A percentile compares a stretch with the other conserved stretches of the same genome.
These are phyloP conservation scores for Phragmatobia fuliginosa DNA, from an alignment of 2,888 invertebrate species.

Conservation along the genomic window DNA sequence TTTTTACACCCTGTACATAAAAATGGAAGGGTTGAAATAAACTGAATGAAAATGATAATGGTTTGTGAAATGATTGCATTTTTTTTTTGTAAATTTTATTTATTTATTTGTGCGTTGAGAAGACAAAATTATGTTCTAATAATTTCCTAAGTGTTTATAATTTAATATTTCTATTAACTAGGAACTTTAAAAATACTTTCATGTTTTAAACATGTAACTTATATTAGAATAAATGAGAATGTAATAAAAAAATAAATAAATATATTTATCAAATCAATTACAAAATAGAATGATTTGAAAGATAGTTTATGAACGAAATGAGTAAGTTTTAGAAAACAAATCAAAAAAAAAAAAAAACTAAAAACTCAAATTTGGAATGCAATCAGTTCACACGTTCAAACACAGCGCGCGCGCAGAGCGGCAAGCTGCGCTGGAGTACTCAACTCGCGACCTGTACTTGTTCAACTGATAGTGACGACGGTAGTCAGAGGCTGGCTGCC, in stretches of 20 bases:
- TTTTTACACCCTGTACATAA: slow-evolving; percentile 57
- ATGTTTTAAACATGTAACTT: neutral
- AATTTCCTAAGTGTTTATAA: slow-evolving; percentile 9
- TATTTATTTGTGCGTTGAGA: slow-evolving; percentile 18
- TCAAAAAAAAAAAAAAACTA: slow-evolving; percentile 11
- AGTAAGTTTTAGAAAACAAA: neutral
- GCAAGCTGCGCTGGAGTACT: slow-evolving; percentile 67
- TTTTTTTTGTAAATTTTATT: slow-evolving; percentile 4
- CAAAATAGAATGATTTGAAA: neutral
- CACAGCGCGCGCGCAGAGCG: slow-evolving; percentile 65
- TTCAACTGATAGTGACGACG: slow-evolving; percentile 33
- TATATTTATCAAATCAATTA: neutral
- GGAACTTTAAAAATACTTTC: neutral
- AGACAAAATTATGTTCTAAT: slow-evolving; percentile 2
- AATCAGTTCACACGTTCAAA: slow-evolving; percentile 61
- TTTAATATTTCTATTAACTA: neutral
- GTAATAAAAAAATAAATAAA: neutral
- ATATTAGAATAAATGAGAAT: neutral
- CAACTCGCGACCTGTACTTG: slow-evolving; percentile 51
- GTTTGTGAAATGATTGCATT: slow-evolving; percentile 61
- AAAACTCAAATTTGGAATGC: slow-evolving; percentile 40
- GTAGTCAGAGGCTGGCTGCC: slow-evolving; percentile 81
- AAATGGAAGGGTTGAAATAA: slow-evolving; percentile 57
- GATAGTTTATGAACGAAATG: neutral
- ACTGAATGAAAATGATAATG: slow-evolving; percentile 60